phyloP scores from a whole-genome alignment of 2,888 invertebrate species.

The Adineta ricciae region DNA sequence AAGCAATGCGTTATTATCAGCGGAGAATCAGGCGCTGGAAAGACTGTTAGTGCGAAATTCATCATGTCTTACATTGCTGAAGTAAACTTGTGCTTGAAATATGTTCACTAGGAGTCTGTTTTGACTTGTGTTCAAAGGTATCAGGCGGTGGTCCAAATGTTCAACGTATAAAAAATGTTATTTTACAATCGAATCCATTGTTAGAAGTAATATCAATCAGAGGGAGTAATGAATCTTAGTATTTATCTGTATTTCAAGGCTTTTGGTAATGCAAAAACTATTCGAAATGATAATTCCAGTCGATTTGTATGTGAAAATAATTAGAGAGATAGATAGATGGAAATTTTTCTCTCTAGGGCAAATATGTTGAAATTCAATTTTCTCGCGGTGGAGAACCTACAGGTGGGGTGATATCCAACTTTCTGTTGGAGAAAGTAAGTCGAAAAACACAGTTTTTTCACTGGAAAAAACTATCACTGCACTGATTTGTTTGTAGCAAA shows the following conservation, averaged over 20 bases:
- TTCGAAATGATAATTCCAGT: slow-evolving; percentile 31
- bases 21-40: slow-evolving; percentile 88
- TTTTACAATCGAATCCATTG: slow-evolving; percentile 61
- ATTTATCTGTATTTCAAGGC: slow-evolving; percentile 34
- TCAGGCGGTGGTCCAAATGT: slow-evolving; percentile 35
- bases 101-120: no score
- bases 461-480: background rate
- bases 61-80: slow-evolving; percentile 84
- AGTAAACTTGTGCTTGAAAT: slow-evolving; percentile 61
- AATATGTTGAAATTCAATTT: slow-evolving; percentile 64
- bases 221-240: no score
- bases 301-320: slow-evolving; percentile 24
- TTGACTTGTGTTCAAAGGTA: background rate
- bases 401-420: slow-evolving; percentile 62
- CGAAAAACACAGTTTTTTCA: no score
- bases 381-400: slow-evolving; percentile 60
- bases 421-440: slow-evolving; percentile 59
- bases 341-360: slow-evolving; percentile 51
- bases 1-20: slow-evolving; percentile 65
- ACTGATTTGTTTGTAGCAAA: background rate
- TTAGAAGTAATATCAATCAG: slow-evolving; percentile 53
- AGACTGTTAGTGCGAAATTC: slow-evolving; percentile 96
- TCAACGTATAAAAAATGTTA: slow-evolving; percentile 59
- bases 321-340: background rate
- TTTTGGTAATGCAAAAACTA: slow-evolving; percentile 33